Evolutionary conservation across 2,797 vertebrate species (phyloP).

Genomic region (Harpagifer antarcticus): DNA sequence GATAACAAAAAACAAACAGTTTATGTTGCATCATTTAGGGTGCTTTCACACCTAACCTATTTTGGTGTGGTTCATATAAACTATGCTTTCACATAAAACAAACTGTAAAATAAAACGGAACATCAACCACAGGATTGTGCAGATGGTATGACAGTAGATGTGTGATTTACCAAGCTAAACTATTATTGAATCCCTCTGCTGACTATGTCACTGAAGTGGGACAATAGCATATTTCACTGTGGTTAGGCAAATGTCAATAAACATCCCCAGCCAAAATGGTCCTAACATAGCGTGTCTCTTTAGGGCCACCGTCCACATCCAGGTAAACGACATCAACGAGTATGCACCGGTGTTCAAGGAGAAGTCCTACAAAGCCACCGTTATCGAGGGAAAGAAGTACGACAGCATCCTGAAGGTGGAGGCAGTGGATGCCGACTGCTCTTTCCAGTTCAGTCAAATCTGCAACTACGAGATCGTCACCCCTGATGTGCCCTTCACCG

Average conservation of each 20-base stretch:
- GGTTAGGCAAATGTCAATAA: not conserved
- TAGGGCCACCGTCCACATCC: constrained; percentile 97
- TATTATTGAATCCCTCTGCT: constrained; percentile 5
- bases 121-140: constrained; percentile 3
- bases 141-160: not conserved
- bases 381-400: constrained; percentile 90
- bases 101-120: not conserved
- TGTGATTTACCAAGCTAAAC: constrained; percentile 4
- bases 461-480: constrained; percentile 98
- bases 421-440: constrained; percentile 96
- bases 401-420: constrained; percentile 94
- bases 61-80: not conserved
- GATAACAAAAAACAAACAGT: not conserved
- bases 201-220: not conserved
- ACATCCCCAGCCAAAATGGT: not conserved
- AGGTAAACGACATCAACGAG: constrained; percentile 97
- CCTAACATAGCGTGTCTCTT: constrained; percentile 14
- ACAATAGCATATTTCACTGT: not conserved
- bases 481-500: constrained; percentile 92
- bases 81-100: not conserved
- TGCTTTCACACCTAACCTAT: not conserved
- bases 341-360: constrained; percentile 97
- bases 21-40: not conserved
- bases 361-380: constrained; percentile 95
- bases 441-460: constrained; percentile 98